Base-by-base conservation (phyloP, 2,888 invertebrate genomes). In the Autographa pulchrina region DNA sequence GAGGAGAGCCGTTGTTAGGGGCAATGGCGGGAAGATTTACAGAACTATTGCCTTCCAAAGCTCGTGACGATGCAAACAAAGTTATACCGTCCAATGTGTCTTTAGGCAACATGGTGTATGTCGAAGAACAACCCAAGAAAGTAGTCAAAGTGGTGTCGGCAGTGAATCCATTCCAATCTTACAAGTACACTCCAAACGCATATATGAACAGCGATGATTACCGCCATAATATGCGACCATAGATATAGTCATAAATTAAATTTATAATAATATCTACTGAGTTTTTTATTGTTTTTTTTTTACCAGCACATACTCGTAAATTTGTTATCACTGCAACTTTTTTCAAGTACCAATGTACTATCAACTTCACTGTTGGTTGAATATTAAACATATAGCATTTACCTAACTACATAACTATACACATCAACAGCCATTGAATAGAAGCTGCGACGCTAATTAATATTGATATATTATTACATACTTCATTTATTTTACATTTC, bases 71-170 rank as follows among this genome's bases (percentile, higher is more conserved):
- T 7, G 64, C 76, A 1, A 82, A 73, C 2, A 82, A 80, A 16
- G 71, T 79, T 2, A 75, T 78, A 0, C 83, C 86, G 0, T 88
- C 90, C 0, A 80, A 81, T 54, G 81, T 89, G 2, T 89, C 92
- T 0, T 71, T 91, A 7, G 89, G 91, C n/a, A 91, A 92, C 62
- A 90, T 91, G 87, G 83, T 90, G 70, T 92, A 90, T 73, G 82
- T 86, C 0, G 92, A 93, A 38, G 94, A 95, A 62, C 89, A 91
- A 6, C 92, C 94, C 0, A 91, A 91, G 82, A 94, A 89, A 77
- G 82, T 95, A 0, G 89, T 94, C 4, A 90, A 89, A 72, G 92
- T 95, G 0, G 93, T 95, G 2, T 95, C 95, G 0, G 89, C 93
- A 0, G 75, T 85, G 6, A 93, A 94, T 66, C 95, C 95, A 1